Percentiles rank a stretch among this genome's conserved stretches.
These are phyloP conservation scores for Ploceus nigricollis DNA, from an alignment of 2,113 vertebrate genomes.

Conservation along the genomic window DNA sequence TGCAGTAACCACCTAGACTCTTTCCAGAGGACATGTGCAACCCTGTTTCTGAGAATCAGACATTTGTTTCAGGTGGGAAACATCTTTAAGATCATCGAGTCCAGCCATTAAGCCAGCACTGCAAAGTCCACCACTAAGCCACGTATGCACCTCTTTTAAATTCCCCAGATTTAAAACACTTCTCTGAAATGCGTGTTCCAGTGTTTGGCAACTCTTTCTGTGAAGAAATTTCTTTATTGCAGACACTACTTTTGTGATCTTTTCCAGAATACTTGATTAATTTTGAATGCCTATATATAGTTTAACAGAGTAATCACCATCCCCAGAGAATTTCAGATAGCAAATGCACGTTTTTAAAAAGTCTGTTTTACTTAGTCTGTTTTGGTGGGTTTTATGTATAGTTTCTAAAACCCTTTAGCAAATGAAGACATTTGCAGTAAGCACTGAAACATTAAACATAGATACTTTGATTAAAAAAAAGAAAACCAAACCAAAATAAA, in stretches of 20 bases:
- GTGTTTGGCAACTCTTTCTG: neutral
- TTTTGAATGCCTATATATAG: neutral
- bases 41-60: neutral
- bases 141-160: neutral
- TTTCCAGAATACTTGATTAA: neutral
- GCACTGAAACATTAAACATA: neutral
- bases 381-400: neutral
- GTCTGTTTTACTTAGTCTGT: neutral
- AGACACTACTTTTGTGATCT: neutral
- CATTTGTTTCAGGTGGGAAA: neutral
- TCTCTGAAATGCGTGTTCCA: rapidly evolving
- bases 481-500: neutral
- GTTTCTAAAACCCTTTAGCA: neutral
- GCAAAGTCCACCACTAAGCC: neutral
- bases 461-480: neutral
- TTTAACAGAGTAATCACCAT: neutral
- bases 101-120: neutral
- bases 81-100: neutral
- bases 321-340: neutral
- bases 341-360: neutral
- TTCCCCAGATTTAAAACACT: neutral
- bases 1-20: neutral
- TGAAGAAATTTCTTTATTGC: neutral
- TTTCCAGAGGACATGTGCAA: neutral
- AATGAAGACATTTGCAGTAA: neutral